Conservation (phyloP, 2,888 invertebrate species). For the Drosophila prolongata region DNA sequence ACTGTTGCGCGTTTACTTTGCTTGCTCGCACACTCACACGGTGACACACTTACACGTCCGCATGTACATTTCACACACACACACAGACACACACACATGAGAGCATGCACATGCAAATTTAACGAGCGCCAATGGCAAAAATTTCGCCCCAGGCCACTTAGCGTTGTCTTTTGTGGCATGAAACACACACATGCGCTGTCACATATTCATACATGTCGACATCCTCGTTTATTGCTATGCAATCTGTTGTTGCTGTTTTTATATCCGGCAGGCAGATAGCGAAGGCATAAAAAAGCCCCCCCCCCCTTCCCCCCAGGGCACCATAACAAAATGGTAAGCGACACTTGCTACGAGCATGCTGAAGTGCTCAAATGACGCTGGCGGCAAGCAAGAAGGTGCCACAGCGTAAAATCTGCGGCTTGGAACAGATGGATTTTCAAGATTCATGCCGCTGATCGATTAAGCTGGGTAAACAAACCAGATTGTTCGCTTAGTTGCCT, state of each 20-base stretch:
- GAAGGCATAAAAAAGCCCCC: conserved; percentile 51
- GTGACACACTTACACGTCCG: conserved; percentile 2
- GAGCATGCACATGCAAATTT: conserved; percentile 74
- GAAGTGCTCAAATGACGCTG: conserved; percentile 48
- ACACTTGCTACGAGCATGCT: conserved; percentile 53
- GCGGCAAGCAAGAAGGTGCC: conserved; percentile 13
- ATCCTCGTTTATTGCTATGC: conserved; percentile 51
- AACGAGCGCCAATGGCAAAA: conserved; percentile 75
- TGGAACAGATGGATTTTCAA: conserved; percentile 15
- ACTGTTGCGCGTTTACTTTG: conserved; percentile 50
- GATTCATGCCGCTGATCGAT: conserved; percentile 12
- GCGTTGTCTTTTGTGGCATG: conserved; percentile 65
- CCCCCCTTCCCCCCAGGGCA: conserved; percentile 42
- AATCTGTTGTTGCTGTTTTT: conserved; percentile 62
- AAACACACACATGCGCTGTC: conserved; percentile 10
- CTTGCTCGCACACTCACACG: conserved; percentile 23
- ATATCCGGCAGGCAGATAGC: conserved; percentile 58
- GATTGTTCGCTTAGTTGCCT: conserved; percentile 11
- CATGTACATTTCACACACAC: background rate
- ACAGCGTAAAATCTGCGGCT: conserved; percentile 29
- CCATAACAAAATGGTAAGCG: conserved; percentile 43
- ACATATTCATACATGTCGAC: conserved; percentile 40
- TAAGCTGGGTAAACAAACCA: conserved; percentile 9
- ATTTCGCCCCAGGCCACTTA: conserved; percentile 70
- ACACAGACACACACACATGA: background rate